Evolutionary conservation across 2,888 invertebrate genomes (phyloP).

Genomic region (Hydropsyche betteni): DNA sequence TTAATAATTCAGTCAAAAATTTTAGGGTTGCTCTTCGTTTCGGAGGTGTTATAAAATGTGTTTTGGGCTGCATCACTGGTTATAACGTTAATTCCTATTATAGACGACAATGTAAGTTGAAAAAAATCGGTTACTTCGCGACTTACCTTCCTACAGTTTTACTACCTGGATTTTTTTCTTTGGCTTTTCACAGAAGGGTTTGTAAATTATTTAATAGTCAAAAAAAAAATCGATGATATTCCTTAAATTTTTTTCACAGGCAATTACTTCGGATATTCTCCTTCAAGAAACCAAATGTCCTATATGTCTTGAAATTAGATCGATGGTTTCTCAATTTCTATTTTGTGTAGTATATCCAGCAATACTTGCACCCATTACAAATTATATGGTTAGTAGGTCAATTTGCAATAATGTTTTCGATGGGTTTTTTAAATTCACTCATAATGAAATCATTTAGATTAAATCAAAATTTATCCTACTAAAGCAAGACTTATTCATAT

Average conservation of each 20-base stretch:
- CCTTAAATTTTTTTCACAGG: constrained; percentile 35
- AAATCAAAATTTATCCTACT: no score
- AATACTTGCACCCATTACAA: constrained; percentile 37
- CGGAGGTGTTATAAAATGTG: constrained; percentile 64
- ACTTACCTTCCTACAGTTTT: constrained; percentile 70
- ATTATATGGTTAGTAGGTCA: constrained; percentile 43
- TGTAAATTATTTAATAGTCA: neutral
- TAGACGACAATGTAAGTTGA: constrained; percentile 70
- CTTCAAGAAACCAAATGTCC: constrained; percentile 33
- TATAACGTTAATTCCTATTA: constrained; percentile 71
- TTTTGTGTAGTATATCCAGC: constrained; percentile 43
- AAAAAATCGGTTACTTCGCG: constrained; percentile 67
- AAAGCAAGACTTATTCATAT: neutral
- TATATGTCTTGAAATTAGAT: constrained; percentile 43
- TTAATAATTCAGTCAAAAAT: neutral
- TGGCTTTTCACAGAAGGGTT: constrained; percentile 68
- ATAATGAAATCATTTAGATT: neutral
- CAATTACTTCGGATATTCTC: constrained; percentile 44
- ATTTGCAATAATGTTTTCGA: no score
- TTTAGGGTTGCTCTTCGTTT: constrained; percentile 55
- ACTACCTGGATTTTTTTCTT: constrained; percentile 68
- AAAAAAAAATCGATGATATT: constrained; percentile 7
- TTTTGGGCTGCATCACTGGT: constrained; percentile 65
- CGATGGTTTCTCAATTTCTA: constrained; percentile 33
- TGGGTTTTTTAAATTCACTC: constrained; percentile 3